phyloP scores from a whole-genome alignment of 1,140 invertebrate species.

The Patella vulgata region DNA sequence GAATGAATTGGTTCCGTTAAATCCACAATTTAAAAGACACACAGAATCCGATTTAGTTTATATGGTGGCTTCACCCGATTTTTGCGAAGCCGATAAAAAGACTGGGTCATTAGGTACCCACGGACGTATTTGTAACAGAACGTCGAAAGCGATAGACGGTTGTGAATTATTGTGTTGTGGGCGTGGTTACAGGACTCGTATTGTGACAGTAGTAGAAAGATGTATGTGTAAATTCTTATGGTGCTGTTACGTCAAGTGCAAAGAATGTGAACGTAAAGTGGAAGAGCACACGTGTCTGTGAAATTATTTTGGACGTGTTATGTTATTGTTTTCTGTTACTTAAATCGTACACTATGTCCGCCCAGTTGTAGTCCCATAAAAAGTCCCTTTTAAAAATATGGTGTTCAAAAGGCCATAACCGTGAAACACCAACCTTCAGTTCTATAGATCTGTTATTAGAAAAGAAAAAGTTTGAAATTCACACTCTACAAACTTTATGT shows the following conservation, averaged over 20 bases:
- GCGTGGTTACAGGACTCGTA: conserved; percentile 66
- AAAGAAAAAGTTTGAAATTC: too few relatives aligned
- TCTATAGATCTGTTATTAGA: too few relatives aligned
- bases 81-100: conserved; percentile 84
- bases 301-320: too few relatives aligned
- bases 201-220: conserved; percentile 78
- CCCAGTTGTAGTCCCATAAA: too few relatives aligned
- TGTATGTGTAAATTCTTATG: conserved; percentile 71
- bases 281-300: conserved; percentile 63
- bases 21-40: conserved; percentile 62
- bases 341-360: too few relatives aligned
- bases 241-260: conserved; percentile 70
- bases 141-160: conserved; percentile 66
- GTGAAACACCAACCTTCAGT: too few relatives aligned
- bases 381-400: too few relatives aligned
- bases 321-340: too few relatives aligned
- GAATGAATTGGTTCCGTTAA: conserved; percentile 53
- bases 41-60: conserved; percentile 82
- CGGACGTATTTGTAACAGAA: conserved; percentile 67
- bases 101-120: conserved; percentile 64
- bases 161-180: conserved; percentile 72
- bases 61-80: conserved; percentile 91
- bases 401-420: too few relatives aligned
- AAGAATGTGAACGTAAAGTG: conserved; percentile 63
- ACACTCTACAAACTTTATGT: too few relatives aligned